Conservation (phyloP, 2,797 vertebrate genomes). For the Alfaro cultratus region DNA sequence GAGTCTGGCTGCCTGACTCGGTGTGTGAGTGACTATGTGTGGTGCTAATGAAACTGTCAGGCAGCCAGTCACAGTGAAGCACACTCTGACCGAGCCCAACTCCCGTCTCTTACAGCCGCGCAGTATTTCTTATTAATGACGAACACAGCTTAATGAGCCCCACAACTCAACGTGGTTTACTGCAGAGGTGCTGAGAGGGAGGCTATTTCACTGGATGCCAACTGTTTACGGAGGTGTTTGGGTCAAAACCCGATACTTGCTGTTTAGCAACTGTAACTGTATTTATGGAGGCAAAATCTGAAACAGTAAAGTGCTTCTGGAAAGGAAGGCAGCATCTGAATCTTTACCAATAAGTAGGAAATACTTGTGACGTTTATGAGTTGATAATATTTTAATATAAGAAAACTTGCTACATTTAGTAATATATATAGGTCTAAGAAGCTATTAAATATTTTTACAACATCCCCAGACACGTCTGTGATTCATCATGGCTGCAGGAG, state of each 20-base stretch:
- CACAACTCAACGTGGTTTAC: conserved; percentile 56
- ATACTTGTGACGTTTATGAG: background rate
- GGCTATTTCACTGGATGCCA: conserved; percentile 42
- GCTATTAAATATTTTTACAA: background rate
- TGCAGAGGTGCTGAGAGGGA: conserved; percentile 26
- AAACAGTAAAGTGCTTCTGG: background rate
- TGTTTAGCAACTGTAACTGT: conserved; percentile 25
- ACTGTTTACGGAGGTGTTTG: conserved; percentile 36
- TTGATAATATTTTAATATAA: background rate
- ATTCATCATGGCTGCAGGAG: background rate
- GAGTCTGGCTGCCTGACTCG: conserved; percentile 35
- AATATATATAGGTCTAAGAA: background rate
- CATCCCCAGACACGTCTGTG: background rate
- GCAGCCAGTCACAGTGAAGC: conserved; percentile 45
- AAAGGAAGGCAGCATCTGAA: background rate
- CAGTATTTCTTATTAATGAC: conserved; percentile 45
- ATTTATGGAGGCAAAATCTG: conserved; percentile 6
- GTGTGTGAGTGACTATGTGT: conserved; percentile 36
- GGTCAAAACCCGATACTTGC: conserved; percentile 11
- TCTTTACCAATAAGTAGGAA: background rate
- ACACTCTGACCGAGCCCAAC: conserved; percentile 15
- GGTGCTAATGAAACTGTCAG: conserved; percentile 51
- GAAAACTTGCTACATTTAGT: background rate
- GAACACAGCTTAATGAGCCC: conserved; percentile 36
- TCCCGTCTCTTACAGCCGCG: conserved; percentile 45